phyloP scores from a whole-genome alignment of 2,888 invertebrate genomes.

The Acronicta psi region DNA sequence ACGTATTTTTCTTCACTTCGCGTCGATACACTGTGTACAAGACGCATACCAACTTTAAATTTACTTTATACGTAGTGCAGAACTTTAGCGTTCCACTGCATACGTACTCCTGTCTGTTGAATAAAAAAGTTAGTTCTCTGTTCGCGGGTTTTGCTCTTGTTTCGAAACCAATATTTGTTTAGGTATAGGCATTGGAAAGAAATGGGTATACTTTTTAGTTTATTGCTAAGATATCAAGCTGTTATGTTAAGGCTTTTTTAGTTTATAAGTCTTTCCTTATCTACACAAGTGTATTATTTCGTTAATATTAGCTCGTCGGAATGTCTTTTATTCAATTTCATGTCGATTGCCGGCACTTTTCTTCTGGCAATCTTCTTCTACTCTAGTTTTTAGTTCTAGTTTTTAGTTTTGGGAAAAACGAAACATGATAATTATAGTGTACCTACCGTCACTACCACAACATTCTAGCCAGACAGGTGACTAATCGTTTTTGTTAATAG shows the following conservation, averaged over 20 bases:
- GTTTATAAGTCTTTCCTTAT: neutral
- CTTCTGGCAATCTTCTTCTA: no score
- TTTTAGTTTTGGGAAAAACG: no score
- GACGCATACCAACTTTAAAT: constrained; percentile 57
- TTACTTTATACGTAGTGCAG: constrained; percentile 53
- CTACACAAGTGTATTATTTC: neutral
- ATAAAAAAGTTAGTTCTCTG: constrained; percentile 50
- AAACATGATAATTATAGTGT: no score
- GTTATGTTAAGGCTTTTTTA: constrained; percentile 12
- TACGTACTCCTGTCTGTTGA: constrained; percentile 37
- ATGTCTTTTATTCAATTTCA: no score
- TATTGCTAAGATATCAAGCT: constrained; percentile 1
- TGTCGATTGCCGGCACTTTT: no score
- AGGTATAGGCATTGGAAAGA: constrained; percentile 49
- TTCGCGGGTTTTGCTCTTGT: constrained; percentile 42
- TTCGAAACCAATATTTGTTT: constrained; percentile 56
- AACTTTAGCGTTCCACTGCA: constrained; percentile 50
- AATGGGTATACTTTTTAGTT: constrained; percentile 49
- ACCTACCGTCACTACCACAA: neutral
- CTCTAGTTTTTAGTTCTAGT: no score
- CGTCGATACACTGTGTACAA: constrained; percentile 34
- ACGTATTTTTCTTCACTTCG: constrained; percentile 45
- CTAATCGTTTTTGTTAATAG: constrained; percentile 28
- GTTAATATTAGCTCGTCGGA: no score
- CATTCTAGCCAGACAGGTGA: neutral